These are phyloP conservation scores for Manduca sexta DNA, from an alignment of 1,140 invertebrate species.

Conservation along the genomic window DNA sequence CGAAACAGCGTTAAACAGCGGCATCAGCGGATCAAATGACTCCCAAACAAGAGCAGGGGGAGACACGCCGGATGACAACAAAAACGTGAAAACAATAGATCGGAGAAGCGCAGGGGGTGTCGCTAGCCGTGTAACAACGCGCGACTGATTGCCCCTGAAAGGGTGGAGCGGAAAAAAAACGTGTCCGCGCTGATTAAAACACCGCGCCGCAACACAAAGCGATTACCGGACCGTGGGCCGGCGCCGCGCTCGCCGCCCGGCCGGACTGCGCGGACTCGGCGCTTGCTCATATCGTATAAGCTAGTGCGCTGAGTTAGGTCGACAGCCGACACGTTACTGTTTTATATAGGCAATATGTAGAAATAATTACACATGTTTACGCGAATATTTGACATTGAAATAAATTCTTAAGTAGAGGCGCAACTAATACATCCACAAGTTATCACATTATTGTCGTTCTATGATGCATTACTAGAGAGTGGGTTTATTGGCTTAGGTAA, in stretches of 20 bases:
- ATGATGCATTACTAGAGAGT: too few species aligned
- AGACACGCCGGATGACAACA: slow-evolving; percentile 9
- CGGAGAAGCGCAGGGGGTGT: slow-evolving; percentile 30
- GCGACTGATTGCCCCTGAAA: slow-evolving; percentile 59
- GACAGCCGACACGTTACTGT: too few species aligned
- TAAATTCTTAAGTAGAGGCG: too few species aligned
- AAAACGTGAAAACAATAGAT: slow-evolving; percentile 35
- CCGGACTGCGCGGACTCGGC: neutral
- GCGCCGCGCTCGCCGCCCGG: neutral
- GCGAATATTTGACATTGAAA: too few species aligned
- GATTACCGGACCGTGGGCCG: slow-evolving; percentile 57
- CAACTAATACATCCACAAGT: too few species aligned
- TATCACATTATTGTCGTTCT: too few species aligned
- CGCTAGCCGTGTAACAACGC: slow-evolving; percentile 48
- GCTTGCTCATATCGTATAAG: too few species aligned
- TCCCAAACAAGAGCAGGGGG: slow-evolving; percentile 19
- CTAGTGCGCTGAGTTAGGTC: too few species aligned
- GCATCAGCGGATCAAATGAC: slow-evolving; percentile 10
- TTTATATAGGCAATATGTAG: too few species aligned
- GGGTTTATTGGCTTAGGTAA: too few species aligned
- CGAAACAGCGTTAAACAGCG: too few species aligned
- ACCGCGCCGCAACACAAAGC: slow-evolving; percentile 50
- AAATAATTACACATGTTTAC: too few species aligned
- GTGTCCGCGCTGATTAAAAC: slow-evolving; percentile 54
- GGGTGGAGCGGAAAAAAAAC: slow-evolving; percentile 46